Evolutionary conservation across 2,113 vertebrate genomes (phyloP), one percentile per base, ranked within the genome.

Genomic region (Pseudorasbora parva): DNA sequence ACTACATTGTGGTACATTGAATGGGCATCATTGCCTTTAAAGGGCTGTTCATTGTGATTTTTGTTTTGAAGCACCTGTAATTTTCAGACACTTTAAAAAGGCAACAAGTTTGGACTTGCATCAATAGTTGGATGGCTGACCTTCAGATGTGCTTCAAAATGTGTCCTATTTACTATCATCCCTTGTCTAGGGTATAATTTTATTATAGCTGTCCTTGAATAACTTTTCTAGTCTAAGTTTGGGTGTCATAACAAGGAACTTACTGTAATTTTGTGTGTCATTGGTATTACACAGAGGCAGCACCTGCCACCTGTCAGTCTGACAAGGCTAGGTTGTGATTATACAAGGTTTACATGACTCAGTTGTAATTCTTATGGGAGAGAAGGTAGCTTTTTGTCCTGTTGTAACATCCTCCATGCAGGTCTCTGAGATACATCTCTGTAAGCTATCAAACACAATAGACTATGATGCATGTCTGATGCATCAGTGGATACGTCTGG

Each of bases 61-160:
- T 77, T n/a, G 1, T n/a, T 21, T 25, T 41, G 30, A 57, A 8
- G 2, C 15, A 51, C 72, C 54, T 68, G 51, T 78, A 43, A 77
- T 64, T 82, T 51, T 41, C 49, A 25, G 19, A 45, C n/a, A n/a
- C 33, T 69, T 57, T 76, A 54, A 30, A 69, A 47, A 62, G 33
- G 37, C 59, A 72, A 73, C 72, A 14, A 23, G 82, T 72, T 74
- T 19, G 8, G 54, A 84, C 78, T 75, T 82, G 82, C 73, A 84
- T 5, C 17, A 19, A 27, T 74, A 68, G 43, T 49, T 62, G 23
- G 33, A 73, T 82, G 8, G 25, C 23, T 59, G 21, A 64, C 25
- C 25, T 33, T 6, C 6, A 45, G 23, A 25, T 49, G 41, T 49
- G 45, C 33, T 74, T 74, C 64, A 68, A 33, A 68, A n/a, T 68